A percentile compares a stretch with the other conserved stretches of the same genome.
Evolutionary conservation across 2,113 vertebrate species (phyloP).

Genomic region (Rhinoderma darwinii): DNA sequence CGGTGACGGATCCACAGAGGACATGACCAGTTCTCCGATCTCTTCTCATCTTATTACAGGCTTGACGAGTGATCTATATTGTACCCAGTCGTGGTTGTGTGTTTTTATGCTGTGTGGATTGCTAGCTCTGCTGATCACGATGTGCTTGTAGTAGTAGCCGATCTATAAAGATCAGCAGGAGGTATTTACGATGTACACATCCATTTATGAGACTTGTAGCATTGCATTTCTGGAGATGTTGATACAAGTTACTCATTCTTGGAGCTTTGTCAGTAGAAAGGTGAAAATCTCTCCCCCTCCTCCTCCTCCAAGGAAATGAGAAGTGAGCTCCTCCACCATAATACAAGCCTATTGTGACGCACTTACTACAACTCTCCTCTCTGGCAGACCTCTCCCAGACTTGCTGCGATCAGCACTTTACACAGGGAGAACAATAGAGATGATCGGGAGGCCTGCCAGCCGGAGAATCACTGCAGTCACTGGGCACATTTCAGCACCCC

Average conservation of each 20-base stretch:
- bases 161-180: too few species aligned
- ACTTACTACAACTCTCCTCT: slow-evolving; percentile 73
- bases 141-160: too few species aligned
- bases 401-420: slow-evolving; percentile 80
- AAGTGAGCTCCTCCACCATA: slow-evolving; percentile 11
- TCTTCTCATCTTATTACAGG: too few species aligned
- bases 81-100: too few species aligned
- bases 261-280: neutral
- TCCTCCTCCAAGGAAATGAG: slow-evolving; percentile 1
- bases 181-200: too few species aligned
- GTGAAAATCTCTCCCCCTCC: neutral
- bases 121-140: too few species aligned
- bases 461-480: slow-evolving; percentile 10
- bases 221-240: too few species aligned
- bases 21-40: too few species aligned
- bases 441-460: slow-evolving; percentile 66
- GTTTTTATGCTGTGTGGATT: too few species aligned
- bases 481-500: slow-evolving; percentile 58
- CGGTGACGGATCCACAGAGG: too few species aligned
- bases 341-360: slow-evolving; percentile 78
- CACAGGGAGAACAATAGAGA: slow-evolving; percentile 77
- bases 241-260: neutral
- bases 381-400: slow-evolving; percentile 73
- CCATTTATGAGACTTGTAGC: too few species aligned
- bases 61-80: too few species aligned